phyloP scores from a whole-genome alignment of 2,888 invertebrate genomes.

The Eumerus sabulonum region DNA sequence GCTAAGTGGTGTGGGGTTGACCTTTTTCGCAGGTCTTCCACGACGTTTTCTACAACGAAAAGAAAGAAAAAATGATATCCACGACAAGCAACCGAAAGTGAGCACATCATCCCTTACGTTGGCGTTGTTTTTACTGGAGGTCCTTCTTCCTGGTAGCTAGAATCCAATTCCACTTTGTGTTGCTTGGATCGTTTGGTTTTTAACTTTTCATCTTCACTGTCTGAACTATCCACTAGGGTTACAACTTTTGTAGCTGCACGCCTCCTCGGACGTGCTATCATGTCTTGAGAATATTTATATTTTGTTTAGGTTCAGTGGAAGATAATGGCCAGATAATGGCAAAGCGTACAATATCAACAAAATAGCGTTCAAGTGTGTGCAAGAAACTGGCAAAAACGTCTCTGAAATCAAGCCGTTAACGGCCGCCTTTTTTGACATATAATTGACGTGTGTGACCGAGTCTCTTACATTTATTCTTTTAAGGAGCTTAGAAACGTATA shows the following conservation, averaged over 20 bases:
- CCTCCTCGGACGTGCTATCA: constrained; percentile 62
- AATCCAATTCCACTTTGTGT: constrained; percentile 8
- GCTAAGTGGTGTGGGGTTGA: neutral
- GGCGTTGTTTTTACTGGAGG: constrained; percentile 26
- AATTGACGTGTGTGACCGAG: too few species aligned
- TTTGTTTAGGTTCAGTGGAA: neutral
- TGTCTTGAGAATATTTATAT: constrained; percentile 11
- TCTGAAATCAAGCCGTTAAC: too few species aligned
- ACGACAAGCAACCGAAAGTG: neutral
- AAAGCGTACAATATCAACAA: too few species aligned
- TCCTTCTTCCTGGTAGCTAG: constrained; percentile 1
- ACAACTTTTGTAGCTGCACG: constrained; percentile 69
- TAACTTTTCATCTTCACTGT: constrained; percentile 72
- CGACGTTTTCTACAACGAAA: constrained; percentile 41
- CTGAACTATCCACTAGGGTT: constrained; percentile 72
- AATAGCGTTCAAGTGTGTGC: too few species aligned
- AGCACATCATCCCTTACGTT: neutral
- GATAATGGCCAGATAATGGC: too few species aligned
- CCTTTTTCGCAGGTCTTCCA: constrained; percentile 19
- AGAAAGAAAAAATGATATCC: too few species aligned
- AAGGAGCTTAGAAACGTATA: too few species aligned
- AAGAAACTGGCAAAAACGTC: too few species aligned
- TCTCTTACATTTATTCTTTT: too few species aligned
- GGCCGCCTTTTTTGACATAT: too few species aligned
- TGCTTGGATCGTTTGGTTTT: constrained; percentile 18